Conservation (phyloP, 2,113 vertebrate species). For the Nycticebus coucang region DNA sequence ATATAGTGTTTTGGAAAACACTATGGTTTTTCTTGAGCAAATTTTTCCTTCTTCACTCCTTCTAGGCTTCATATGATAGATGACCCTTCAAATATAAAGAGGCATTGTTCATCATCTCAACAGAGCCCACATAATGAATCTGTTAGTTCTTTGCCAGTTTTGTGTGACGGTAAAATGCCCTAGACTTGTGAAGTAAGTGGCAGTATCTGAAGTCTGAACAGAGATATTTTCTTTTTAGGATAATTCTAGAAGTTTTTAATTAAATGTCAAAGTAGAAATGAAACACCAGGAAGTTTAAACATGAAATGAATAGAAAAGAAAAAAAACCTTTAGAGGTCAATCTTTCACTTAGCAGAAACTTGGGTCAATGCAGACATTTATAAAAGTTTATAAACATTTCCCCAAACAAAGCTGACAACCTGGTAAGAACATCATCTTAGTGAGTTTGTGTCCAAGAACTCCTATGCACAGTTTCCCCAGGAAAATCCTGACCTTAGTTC, state of each 20-base stretch:
- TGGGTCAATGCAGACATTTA: not conserved
- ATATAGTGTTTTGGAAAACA: not conserved
- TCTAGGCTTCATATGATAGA: not conserved
- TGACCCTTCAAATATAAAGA: not conserved
- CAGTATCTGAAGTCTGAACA: slow-evolving; percentile 1
- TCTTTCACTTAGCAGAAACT: not conserved
- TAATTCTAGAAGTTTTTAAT: not conserved
- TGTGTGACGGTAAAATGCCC: not conserved
- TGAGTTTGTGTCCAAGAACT: not conserved
- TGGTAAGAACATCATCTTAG: not conserved
- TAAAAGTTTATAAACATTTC: not conserved
- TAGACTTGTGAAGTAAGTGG: not conserved
- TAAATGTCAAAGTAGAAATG: not conserved
- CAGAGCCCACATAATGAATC: not conserved
- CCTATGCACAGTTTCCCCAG: not conserved
- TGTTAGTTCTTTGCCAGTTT: not conserved
- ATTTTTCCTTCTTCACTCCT: not conserved
- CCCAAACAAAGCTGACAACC: not conserved
- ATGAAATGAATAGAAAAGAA: not conserved
- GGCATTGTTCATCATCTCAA: not conserved
- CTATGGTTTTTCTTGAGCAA: not conserved
- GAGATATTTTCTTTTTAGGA: not conserved
- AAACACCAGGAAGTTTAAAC: slow-evolving; percentile 25
- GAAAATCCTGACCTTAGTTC: not conserved
- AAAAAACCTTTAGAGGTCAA: not conserved